Percentiles rank a stretch among this genome's conserved stretches.
Conservation (phyloP, 2,888 invertebrate species). For the Drosophila formosana region DNA sequence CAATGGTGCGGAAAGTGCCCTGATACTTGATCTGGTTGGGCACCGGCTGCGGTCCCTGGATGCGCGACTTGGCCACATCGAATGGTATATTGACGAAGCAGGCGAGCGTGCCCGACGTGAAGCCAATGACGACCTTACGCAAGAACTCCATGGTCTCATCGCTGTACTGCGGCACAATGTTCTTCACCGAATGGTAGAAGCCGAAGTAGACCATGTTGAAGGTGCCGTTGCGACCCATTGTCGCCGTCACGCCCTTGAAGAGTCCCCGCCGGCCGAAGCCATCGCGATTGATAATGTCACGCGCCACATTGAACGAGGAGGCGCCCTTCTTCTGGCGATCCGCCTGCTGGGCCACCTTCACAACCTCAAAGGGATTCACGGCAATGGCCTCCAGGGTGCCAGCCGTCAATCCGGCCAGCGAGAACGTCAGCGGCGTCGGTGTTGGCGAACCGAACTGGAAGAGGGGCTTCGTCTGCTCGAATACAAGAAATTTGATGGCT, state of each 20-base stretch:
- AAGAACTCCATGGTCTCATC: conserved; percentile 90
- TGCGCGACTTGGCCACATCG: conserved; percentile 97
- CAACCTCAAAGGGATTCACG: conserved; percentile 97
- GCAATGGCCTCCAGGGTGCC: conserved; percentile 96
- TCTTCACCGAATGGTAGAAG: conserved; percentile 96
- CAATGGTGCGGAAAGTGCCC: conserved; percentile 90
- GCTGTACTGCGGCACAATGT: conserved; percentile 88
- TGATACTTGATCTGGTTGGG: conserved; percentile 91
- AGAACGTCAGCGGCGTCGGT: conserved; percentile 94
- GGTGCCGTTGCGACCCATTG: conserved; percentile 94
- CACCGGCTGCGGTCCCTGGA: conserved; percentile 95
- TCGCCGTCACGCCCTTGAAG: conserved; percentile 95
- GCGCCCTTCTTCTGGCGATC: conserved; percentile 89
- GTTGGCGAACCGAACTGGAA: conserved; percentile 92
- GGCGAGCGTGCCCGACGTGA: conserved; percentile 94
- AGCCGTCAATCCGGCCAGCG: conserved; percentile 94
- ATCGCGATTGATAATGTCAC: conserved; percentile 90
- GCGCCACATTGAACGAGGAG: conserved; percentile 92
- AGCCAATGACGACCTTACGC: conserved; percentile 93
- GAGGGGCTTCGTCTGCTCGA: conserved; percentile 95
- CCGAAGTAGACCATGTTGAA: conserved; percentile 98
- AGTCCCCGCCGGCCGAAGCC: conserved; percentile 93
- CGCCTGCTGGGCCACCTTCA: conserved; percentile 95
- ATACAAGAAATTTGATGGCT: conserved; percentile 97
- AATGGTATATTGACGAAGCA: conserved; percentile 97